phyloP scores from a whole-genome alignment of 2,113 vertebrate species.

The Clarias magur region DNA sequence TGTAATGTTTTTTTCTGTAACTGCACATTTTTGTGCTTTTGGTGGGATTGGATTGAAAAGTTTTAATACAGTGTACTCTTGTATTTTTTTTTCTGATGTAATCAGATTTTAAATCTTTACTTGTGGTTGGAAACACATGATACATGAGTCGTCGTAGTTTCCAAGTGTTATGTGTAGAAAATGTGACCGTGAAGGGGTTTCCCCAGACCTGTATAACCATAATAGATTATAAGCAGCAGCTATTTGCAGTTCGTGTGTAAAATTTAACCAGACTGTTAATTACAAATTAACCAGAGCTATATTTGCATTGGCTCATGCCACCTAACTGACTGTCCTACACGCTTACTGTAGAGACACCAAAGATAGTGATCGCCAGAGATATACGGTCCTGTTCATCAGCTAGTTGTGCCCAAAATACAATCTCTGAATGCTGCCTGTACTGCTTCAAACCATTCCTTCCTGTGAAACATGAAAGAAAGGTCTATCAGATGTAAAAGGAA shows the following conservation, averaged over 20 bases:
- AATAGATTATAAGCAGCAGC: not conserved
- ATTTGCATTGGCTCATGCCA: slow-evolving; percentile 14
- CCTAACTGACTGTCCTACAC: slow-evolving; percentile 16
- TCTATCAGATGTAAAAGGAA: not conserved
- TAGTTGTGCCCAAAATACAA: too few species aligned
- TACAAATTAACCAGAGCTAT: slow-evolving; percentile 35
- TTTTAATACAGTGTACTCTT: not conserved
- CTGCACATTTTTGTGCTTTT: too few species aligned
- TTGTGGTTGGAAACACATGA: not conserved
- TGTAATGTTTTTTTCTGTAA: too few species aligned
- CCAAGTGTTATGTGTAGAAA: not conserved
- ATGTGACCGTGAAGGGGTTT: not conserved
- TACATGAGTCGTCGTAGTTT: not conserved
- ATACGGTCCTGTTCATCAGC: not conserved
- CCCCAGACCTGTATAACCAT: not conserved
- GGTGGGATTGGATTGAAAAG: not conserved
- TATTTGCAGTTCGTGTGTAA: slow-evolving; percentile 4
- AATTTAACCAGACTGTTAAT: slow-evolving; percentile 12
- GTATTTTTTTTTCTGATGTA: not conserved
- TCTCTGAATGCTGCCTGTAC: too few species aligned
- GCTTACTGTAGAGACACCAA: not conserved
- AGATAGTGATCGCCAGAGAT: not conserved
- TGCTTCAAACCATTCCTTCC: too few species aligned
- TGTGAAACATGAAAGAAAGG: not conserved
- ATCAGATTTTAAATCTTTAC: not conserved